A percentile compares a stretch with the other conserved stretches of the same genome.
Evolutionary conservation across 1,140 invertebrate genomes (phyloP).

Genomic region (Paraescarpia echinospica): DNA sequence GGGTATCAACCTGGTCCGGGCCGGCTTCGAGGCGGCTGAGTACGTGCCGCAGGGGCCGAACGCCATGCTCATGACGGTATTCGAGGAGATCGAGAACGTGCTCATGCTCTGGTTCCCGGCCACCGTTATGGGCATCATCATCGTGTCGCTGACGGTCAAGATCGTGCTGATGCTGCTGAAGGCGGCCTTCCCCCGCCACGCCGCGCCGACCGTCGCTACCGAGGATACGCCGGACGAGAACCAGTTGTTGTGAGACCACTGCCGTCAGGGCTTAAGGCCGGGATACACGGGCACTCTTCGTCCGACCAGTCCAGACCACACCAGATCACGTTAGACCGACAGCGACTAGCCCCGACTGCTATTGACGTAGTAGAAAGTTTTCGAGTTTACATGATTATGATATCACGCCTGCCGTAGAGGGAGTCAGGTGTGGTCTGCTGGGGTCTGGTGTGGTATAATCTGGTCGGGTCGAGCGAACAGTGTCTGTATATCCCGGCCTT

Average conservation of each 20-base stretch:
- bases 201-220: neutral
- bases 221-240: neutral
- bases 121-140: slow-evolving; percentile 24
- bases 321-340: too few species aligned
- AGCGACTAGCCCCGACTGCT: neutral
- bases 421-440: too few species aligned
- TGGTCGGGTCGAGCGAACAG: too few species aligned
- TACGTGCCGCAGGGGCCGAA: slow-evolving; percentile 28
- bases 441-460: too few species aligned
- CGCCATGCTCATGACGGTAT: slow-evolving; percentile 25
- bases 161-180: slow-evolving; percentile 10
- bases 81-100: slow-evolving; percentile 28
- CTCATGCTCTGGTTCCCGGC: slow-evolving; percentile 28
- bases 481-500: too few species aligned
- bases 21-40: slow-evolving; percentile 29
- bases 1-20: slow-evolving; percentile 27
- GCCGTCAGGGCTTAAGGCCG: too few species aligned
- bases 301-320: too few species aligned
- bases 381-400: too few species aligned
- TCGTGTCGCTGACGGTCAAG: slow-evolving; percentile 22
- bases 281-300: too few species aligned
- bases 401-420: too few species aligned
- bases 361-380: too few species aligned
- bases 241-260: neutral
- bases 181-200: neutral